These are phyloP conservation scores for Steromphala cineraria DNA, from an alignment of 2,888 invertebrate genomes.

Conservation along the genomic window DNA sequence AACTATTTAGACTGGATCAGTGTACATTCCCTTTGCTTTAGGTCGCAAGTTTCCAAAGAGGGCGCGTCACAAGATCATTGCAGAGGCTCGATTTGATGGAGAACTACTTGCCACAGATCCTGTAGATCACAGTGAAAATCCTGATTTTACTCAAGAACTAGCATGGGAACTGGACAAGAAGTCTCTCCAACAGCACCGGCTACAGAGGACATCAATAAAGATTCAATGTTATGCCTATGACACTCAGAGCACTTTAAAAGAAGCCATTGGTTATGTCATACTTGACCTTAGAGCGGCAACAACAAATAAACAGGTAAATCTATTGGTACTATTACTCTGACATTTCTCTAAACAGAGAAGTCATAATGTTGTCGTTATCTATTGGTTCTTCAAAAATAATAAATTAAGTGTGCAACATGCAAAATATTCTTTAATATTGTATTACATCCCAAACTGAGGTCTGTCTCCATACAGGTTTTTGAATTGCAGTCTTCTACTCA, in stretches of 20 bases:
- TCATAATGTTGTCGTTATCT: no score
- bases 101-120: constrained; percentile 76
- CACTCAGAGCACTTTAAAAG: constrained; percentile 67
- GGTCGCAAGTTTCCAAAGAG: constrained; percentile 75
- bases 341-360: no score
- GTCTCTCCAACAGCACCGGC: constrained; percentile 74
- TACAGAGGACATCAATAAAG: constrained; percentile 76
- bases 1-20: not conserved
- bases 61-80: constrained; percentile 70
- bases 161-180: constrained; percentile 77
- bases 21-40: constrained; percentile 37
- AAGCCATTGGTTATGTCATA: constrained; percentile 75
- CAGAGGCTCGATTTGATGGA: constrained; percentile 76
- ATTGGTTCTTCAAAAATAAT: no score
- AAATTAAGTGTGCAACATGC: no score
- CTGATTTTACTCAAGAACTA: constrained; percentile 75
- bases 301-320: constrained; percentile 64
- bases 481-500: no score
- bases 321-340: no score
- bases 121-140: constrained; percentile 72
- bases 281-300: constrained; percentile 75
- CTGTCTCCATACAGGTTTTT: no score
- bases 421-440: no score
- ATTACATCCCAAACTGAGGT: no score
- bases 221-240: constrained; percentile 75